These are phyloP conservation scores for Okamejei kenojei DNA, from an alignment of 2,797 vertebrate genomes.

Conservation along the genomic window DNA sequence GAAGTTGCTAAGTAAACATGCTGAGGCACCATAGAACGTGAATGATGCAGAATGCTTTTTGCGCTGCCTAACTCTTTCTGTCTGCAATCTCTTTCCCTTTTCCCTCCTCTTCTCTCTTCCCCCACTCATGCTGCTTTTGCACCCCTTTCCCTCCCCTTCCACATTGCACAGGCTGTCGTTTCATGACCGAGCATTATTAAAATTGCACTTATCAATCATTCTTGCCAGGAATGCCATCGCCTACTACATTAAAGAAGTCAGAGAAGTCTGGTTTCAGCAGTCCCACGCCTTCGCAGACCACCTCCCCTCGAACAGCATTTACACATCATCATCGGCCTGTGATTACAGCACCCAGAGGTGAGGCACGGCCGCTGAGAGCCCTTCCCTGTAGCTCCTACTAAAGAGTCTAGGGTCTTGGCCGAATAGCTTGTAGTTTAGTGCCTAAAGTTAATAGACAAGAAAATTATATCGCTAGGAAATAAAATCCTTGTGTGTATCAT, in stretches of 20 bases:
- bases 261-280: slow-evolving; percentile 96
- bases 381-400: slow-evolving; percentile 34
- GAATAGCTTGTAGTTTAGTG: slow-evolving; percentile 26
- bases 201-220: slow-evolving; percentile 80
- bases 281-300: slow-evolving; percentile 78
- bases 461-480: slow-evolving; percentile 16
- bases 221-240: slow-evolving; percentile 88
- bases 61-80: slow-evolving; percentile 52
- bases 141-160: slow-evolving; percentile 48
- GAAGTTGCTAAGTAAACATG: slow-evolving; percentile 54
- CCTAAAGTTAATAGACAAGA: background rate
- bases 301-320: slow-evolving; percentile 87
- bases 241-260: slow-evolving; percentile 90
- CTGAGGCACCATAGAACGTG: slow-evolving; percentile 53
- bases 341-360: slow-evolving; percentile 96
- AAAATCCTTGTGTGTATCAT: slow-evolving; percentile 7
- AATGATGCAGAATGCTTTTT: slow-evolving; percentile 62
- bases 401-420: slow-evolving; percentile 34
- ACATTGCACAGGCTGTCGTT: slow-evolving; percentile 60
- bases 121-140: slow-evolving; percentile 43
- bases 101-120: slow-evolving; percentile 40
- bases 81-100: slow-evolving; percentile 40
- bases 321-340: slow-evolving; percentile 94
- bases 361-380: slow-evolving; percentile 59
- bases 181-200: slow-evolving; percentile 71